These are phyloP conservation scores for Drosophila heteroneura DNA, from an alignment of 2,888 invertebrate species.

Conservation along the genomic window DNA sequence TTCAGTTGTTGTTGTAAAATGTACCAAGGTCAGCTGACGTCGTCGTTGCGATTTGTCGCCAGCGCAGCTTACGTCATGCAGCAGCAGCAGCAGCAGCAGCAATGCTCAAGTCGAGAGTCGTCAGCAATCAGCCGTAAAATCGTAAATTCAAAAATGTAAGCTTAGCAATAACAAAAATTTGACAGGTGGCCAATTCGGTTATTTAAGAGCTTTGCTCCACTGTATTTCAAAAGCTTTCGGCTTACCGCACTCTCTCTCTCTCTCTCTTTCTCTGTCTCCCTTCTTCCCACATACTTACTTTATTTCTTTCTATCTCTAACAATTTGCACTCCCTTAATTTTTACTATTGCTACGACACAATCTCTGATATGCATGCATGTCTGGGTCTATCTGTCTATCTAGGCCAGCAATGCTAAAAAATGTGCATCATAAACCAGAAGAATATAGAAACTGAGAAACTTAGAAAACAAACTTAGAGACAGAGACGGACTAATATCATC, in stretches of 20 bases:
- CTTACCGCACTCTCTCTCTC: neutral
- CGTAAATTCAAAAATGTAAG: conserved; percentile 55
- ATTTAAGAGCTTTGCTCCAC: conserved; percentile 68
- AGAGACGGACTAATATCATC: neutral
- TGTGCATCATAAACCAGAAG: neutral
- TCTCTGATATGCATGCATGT: neutral
- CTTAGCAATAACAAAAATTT: conserved; percentile 14
- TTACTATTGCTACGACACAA: neutral
- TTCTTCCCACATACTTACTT: neutral
- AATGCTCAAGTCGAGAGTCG: neutral
- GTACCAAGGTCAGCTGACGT: conserved; percentile 64
- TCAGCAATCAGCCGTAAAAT: conserved; percentile 36
- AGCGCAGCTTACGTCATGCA: conserved; percentile 66
- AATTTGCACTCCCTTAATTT: neutral
- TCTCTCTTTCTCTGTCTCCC: neutral
- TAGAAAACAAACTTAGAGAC: no score
- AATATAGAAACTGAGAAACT: neutral
- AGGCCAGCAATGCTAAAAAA: neutral
- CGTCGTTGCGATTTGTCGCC: conserved; percentile 46
- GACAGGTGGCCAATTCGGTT: conserved; percentile 57
- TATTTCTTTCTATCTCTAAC: neutral
- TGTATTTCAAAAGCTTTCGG: conserved; percentile 19
- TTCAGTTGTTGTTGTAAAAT: conserved; percentile 35
- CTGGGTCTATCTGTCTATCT: neutral
- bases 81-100: conserved; percentile 8